These are phyloP conservation scores for Actinemys pallida DNA, from an alignment of 2,113 vertebrate genomes.

Conservation along the genomic window DNA sequence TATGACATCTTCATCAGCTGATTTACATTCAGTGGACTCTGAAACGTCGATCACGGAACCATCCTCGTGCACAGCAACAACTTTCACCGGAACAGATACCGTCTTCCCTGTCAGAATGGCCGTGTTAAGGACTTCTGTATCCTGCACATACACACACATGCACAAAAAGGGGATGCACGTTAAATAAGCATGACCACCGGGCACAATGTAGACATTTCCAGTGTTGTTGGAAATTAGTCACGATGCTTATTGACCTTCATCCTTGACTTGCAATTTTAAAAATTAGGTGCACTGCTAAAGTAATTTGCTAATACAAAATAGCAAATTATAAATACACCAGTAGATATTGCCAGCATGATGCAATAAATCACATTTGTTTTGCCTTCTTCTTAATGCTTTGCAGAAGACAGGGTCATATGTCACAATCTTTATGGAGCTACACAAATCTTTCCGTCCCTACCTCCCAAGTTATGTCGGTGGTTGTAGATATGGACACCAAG, in stretches of 20 bases:
- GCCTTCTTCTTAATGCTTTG: not conserved
- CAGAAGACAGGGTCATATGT: accelerated
- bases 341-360: not conserved
- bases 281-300: not conserved
- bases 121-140: constrained; percentile 80
- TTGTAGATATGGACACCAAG: not conserved
- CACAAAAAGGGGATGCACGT: accelerated
- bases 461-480: accelerated
- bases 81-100: constrained; percentile 77
- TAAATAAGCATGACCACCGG: not conserved
- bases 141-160: constrained; percentile 61
- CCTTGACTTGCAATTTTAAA: not conserved
- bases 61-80: constrained; percentile 79
- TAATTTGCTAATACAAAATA: too few relatives aligned
- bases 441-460: accelerated
- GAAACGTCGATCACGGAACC: constrained; percentile 77
- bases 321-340: too few relatives aligned
- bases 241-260: accelerated
- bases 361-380: not conserved
- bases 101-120: constrained; percentile 81
- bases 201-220: accelerated
- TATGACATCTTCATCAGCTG: constrained; percentile 79
- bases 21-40: constrained; percentile 76
- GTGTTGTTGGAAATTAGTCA: not conserved
- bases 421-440: accelerated